Evolutionary conservation across 2,113 vertebrate species (phyloP), one percentile per base, ranked within the genome.

Genomic region (Alectura lathami): DNA sequence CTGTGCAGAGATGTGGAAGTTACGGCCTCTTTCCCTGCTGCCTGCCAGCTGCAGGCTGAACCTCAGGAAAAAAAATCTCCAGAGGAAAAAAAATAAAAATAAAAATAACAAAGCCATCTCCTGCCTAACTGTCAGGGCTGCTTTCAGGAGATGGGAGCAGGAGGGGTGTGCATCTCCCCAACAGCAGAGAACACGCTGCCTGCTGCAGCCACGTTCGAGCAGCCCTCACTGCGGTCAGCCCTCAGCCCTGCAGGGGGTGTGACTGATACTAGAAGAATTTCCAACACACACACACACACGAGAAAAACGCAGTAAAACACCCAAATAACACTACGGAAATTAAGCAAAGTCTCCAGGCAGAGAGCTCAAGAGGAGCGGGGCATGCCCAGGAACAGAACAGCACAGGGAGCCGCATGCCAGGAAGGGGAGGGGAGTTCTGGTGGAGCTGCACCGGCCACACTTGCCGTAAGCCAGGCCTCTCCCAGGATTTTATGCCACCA

Each of bases 141-240:
- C 13, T 36, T 75, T 26, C n/a, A 48, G 75, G n/a, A n/a, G n/a
- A n/a, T n/a, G n/a, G n/a, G n/a, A n/a, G n/a, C n/a, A n/a, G n/a
- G n/a, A n/a, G n/a, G n/a, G n/a, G n/a, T n/a, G n/a, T n/a, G n/a
- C n/a, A n/a, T n/a, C n/a, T n/a, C n/a, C n/a, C n/a, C n/a, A n/a
- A n/a, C n/a, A n/a, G n/a, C n/a, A n/a, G n/a, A n/a, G n/a, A n/a
- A n/a, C n/a, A n/a, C n/a, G 5, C 27, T 51, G 56, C 36, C 60
- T 66, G n/a, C 63, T 45, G 29, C 38, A 50, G 38, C 60, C 38
- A 32, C 23, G 15, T 26, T 24, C 40, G 9, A 0, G 2, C 38
- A 43, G 6, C 38, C 51, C 11, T 2, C 1, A 17, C 7, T 36
- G 10, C 50, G 20, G 2, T 4, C 24, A 40, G 11, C 21, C 1